Base-by-base conservation (phyloP, 2,797 vertebrate genomes). In the Melanotaenia parkinsoni region DNA sequence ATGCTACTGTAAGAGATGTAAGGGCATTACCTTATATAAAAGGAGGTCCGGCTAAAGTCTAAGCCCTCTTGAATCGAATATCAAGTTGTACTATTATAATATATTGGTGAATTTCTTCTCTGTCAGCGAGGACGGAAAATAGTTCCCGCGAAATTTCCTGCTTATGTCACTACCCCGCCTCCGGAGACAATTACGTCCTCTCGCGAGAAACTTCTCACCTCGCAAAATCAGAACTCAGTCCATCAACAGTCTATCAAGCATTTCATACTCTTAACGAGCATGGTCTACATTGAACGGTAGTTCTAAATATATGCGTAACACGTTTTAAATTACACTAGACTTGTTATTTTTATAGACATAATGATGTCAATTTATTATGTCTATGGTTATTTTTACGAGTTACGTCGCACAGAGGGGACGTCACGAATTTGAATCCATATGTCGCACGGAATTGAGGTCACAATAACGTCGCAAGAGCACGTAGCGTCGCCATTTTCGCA, bases 401-500 rank as follows among this genome's bases (percentile, higher is more conserved):
- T 12, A 18, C 5, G 84, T 86, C 89, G 88, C 85, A 33, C 5
- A 30, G 0, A 30, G 0, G 0, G 1, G 0, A 66, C 86, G 87
- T 89, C 86, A 76, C 5, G 0, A 0, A 3, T 47, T 67, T 3
- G 28, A 32, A 18, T 14, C 0, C n/a, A 1, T 0, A 1, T 0
- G 89, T 87, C 90, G 89, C 85, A 0, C 4, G 0, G 8, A 18
- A 10, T 0, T 76, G 50, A 87, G 3, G 82, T 91, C 91, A 92
- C 81, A 91, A 88, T 83, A 91, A 59, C 75, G 76, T 72, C 67
- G 70, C 80, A 50, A 69, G 43, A 67, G 74, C 77, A 82, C 72
- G 72, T 66, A 86, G 77, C 33, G 10, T 86, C 91, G 91, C 92
- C 92, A 93, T 93, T 83, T 93, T 93, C 20, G 56, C 22, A 35